Base-by-base conservation (phyloP, 2,888 invertebrate genomes). In the Tinea trinotella region DNA sequence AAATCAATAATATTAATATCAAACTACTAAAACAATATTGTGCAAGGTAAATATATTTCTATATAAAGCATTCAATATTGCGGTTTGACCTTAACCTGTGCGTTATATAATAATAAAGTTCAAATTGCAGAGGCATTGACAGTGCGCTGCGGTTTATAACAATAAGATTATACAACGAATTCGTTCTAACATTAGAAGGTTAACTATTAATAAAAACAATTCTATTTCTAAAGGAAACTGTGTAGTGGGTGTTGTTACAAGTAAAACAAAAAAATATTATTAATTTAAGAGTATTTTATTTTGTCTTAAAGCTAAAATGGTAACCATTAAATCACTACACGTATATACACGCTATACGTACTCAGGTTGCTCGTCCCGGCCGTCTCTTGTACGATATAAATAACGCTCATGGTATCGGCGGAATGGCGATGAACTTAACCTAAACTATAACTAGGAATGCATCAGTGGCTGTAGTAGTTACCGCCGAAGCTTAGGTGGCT, bases 341-440 rank as follows among this genome's bases (percentile, higher is more conserved):
- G 74, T 76, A 77, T 78, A 56, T 78, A 79, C 74, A 73, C 75
- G 77, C 74, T 70, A 74, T 69, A 74, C 71, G 73, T 53, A 22
- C 22, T 53, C 52, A 54, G 1, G 24, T 65, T 76, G 67, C 40
- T 12, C 70, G 76, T 82, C 83, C 83, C 83, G 83, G 82, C 84
- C 83, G 64, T 62, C 58, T 59, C 56, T 53, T 63, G 62, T 13
- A 46, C 50, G 71, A 71, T 68, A 77, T 73, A 74, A 76, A 72
- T 76, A 72, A 68, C 62, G 66, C 64, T 66, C 62, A 63, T 68
- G 64, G 65, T 58, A 61, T 65, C 68, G 64, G 65, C 63, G 61
- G 63, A 69, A 70, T 40, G 20, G 52, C 46, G 24, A 66, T 66
- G 62, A 64, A 60, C 70, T 69, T 76, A 76, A 61, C 62, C 64